Conservation (phyloP, 2,797 vertebrate genomes). For the Prionace glauca region DNA sequence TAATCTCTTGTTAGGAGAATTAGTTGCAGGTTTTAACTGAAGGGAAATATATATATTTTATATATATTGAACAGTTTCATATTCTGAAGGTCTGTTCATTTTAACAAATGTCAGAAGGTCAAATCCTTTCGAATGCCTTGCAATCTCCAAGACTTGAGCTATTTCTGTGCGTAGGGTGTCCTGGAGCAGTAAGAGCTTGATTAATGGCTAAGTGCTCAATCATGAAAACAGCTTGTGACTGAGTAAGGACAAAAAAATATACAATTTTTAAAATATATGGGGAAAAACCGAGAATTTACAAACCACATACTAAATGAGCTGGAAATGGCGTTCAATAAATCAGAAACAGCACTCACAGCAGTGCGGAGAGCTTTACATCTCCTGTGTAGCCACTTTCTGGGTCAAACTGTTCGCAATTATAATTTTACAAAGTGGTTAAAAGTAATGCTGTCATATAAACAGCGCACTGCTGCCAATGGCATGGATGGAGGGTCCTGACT, state of each 20-base stretch:
- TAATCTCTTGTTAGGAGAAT: not conserved
- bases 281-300: constrained; percentile 59
- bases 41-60: not conserved
- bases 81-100: not conserved
- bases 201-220: constrained; percentile 54
- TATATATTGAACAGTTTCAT: not conserved
- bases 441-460: not conserved
- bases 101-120: constrained; percentile 5
- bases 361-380: constrained; percentile 39
- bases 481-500: not conserved
- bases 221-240: constrained; percentile 50
- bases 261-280: constrained; percentile 44
- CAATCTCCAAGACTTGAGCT: not conserved
- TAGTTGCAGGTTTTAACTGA: not conserved
- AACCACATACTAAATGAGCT: constrained; percentile 56
- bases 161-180: not conserved
- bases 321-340: constrained; percentile 59
- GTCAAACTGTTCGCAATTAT: constrained; percentile 16
- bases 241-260: constrained; percentile 50
- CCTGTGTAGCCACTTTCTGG: constrained; percentile 43
- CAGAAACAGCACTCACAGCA: constrained; percentile 44
- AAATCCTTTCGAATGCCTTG: not conserved
- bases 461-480: not conserved
- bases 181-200: constrained; percentile 45
- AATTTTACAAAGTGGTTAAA: constrained; percentile 4